Conservation (phyloP, 2,797 vertebrate species). For the Perodicticus potto region DNA sequence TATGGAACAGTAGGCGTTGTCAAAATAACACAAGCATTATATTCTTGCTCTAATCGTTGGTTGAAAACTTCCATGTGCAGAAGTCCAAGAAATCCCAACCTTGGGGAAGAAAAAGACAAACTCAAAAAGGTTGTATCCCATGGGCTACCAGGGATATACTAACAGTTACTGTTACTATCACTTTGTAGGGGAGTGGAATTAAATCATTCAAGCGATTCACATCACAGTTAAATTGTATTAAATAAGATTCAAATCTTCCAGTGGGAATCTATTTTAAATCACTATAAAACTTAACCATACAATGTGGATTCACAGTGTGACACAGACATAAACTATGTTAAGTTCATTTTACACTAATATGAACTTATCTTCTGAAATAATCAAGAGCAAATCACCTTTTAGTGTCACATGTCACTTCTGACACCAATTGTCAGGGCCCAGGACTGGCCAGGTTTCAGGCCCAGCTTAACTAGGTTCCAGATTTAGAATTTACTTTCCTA, state of each 20-base stretch:
- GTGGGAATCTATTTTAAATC: slow-evolving; percentile 32
- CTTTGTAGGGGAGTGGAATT: not conserved
- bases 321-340: not conserved
- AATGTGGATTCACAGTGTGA: slow-evolving; percentile 18
- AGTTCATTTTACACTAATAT: slow-evolving; percentile 10
- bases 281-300: slow-evolving; percentile 25
- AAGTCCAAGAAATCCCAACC: slow-evolving; percentile 97
- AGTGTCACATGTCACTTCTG: not conserved
- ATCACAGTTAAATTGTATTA: slow-evolving; percentile 53
- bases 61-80: slow-evolving; percentile 99
- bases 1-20: slow-evolving; percentile 97
- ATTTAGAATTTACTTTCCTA: slow-evolving; percentile 36
- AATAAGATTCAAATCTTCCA: slow-evolving; percentile 16
- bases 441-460: too few relatives aligned
- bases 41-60: slow-evolving; percentile 97
- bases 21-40: slow-evolving; percentile 96
- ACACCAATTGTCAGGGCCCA: too few relatives aligned
- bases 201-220: slow-evolving; percentile 5
- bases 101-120: slow-evolving; percentile 80
- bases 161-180: not conserved
- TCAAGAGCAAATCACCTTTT: not conserved
- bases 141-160: not conserved
- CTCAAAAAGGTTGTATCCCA: not conserved
- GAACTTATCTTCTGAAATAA: slow-evolving; percentile 41
- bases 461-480: too few relatives aligned